Base-by-base conservation (phyloP, 2,888 invertebrate genomes). In the Steinernema hermaphroditum region DNA sequence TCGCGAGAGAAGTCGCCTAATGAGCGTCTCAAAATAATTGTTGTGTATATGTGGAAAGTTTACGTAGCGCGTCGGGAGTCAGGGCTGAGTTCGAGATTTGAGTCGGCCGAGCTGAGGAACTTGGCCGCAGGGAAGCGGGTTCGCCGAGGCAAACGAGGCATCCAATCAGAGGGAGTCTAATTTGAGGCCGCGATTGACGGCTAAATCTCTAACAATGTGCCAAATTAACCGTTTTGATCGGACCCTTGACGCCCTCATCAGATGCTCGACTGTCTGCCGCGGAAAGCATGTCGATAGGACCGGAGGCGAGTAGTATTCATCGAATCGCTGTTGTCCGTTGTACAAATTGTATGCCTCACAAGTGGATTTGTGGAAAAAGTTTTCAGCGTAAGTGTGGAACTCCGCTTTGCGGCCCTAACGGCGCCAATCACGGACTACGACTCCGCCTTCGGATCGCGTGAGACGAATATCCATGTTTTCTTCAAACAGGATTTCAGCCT, bases 171-270 rank as follows among this genome's bases (percentile, higher is more conserved):
- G 27, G 32, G 62, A 9, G 32, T 32, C 62, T 62, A 29, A 62
- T 62, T 62, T 32, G 62, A 32, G 32, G 62, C 50, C 29, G 62
- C 62, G 62, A 29, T 62, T 29, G 62, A 62, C 62, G 29, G 16
- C 62, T 62, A 62, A 62, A 62, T 62, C 62, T 62, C 62, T 2
- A 62, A 62, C 62, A 62, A 62, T 62, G 62, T 32, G 62, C 62
- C 62, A 62, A 62, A 62, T 62, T 62, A 62, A 62, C 62, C 62
- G 62, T 62, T 62, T 27, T 29, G 62, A 62, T 62, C 62, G 29
- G 62, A 62, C 62, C 12, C 50, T 50, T 50, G 50, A 22, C 50
- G 22, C 24, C 24, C 24, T 62, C 32, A 14, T 32, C 62, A 32
- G 32, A 32, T 12, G 12, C 6, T 37, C 37, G 37, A 37, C 4